Evolutionary conservation across 2,888 invertebrate genomes (phyloP), one percentile per base, ranked within the genome.

Genomic region (Lithosia quadra): DNA sequence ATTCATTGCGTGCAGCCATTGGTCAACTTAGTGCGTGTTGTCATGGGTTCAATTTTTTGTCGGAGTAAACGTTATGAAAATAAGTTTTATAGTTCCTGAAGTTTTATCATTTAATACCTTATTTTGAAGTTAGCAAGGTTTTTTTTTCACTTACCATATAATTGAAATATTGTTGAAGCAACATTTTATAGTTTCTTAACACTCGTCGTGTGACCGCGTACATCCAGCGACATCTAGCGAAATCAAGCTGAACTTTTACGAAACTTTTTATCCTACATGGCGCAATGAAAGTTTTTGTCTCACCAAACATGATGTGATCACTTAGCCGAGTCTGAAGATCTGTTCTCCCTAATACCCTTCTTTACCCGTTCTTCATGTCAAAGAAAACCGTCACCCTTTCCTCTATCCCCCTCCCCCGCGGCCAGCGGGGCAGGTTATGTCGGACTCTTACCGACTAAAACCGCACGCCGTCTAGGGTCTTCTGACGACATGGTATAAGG

Each of bases 21-120:
- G 85, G 78, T 83, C 84, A 91, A 91, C 73, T 18, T 61, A 73
- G 87, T 92, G 92, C 91, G 91, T 83, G 84, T 90, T 87, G 84
- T 80, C 77, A 76, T 75, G 67, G 71, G 79, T 77, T 67, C 71
- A 22, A 73, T 71, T 81, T 79, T 73, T 72, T 64, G 69, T 67
- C 62, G 61, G 65, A 63, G 63, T 63, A 21, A 65, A 62, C 28
- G 28, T 78, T 75, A 75, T 39, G 24, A 57, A 39, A 64, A 64
- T 59, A 56, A 24, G 18, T 28, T 22, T 21, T 39, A 18, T 60
- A 22, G 59, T 8, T 39, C 56, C 13, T 55, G 53, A 53, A 53
- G 33, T 64, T 56, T 65, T 22, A 21, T 59, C 11, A 34, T 59
- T 59, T 3, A 33, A 9, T 58, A 21, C n/a, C 34, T n/a, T 34